phyloP scores from a whole-genome alignment of 2,113 vertebrate species.

The Paradoxurus hermaphroditus region DNA sequence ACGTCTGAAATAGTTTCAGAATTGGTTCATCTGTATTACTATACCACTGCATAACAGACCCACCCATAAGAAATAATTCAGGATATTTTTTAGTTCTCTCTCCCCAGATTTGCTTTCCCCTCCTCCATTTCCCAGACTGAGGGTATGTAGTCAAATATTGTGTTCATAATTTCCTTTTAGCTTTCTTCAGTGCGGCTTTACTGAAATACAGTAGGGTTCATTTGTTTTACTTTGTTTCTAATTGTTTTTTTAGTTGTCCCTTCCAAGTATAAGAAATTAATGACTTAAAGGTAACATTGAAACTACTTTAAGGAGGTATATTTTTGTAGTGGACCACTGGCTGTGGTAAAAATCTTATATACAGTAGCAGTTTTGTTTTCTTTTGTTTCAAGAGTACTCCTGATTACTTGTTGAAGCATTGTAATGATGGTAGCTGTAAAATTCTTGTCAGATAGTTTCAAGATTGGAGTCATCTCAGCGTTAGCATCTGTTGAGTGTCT shows the following conservation, averaged over 20 bases:
- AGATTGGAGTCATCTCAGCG: neutral
- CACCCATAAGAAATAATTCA: neutral
- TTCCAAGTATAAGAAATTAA: neutral
- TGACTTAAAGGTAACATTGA: neutral
- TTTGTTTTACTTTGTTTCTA: neutral
- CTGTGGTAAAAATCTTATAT: neutral
- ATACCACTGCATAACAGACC: neutral
- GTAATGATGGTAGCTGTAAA: neutral
- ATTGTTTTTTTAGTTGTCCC: neutral
- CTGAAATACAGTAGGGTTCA: neutral
- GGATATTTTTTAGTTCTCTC: neutral
- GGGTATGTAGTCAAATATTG: neutral
- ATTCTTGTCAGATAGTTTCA: neutral
- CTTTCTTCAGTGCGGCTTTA: neutral
- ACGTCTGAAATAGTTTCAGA: neutral
- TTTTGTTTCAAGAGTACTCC: neutral
- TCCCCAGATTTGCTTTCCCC: neutral
- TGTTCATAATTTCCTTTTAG: neutral
- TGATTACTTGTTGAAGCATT: neutral
- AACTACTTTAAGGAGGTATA: neutral
- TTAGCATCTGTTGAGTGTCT: neutral
- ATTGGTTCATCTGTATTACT: neutral
- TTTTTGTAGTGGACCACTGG: neutral
- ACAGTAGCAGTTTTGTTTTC: neutral
- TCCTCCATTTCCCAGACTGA: neutral